These are phyloP conservation scores for Esox niger DNA, from an alignment of 2,113 vertebrate species.

Conservation along the genomic window DNA sequence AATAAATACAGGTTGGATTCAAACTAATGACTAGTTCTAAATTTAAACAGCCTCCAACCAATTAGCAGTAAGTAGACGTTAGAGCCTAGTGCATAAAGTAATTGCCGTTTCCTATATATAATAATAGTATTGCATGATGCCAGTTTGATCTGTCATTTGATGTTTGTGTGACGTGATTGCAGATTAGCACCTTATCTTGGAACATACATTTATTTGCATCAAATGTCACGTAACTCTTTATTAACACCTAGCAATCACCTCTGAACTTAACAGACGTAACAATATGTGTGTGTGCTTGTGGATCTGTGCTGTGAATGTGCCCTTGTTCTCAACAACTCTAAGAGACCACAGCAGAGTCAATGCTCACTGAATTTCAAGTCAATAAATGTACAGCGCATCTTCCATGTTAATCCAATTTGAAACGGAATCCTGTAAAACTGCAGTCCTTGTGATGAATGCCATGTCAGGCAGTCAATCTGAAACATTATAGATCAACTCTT, in stretches of 20 bases:
- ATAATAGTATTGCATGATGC: too few species aligned
- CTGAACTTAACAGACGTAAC: too few species aligned
- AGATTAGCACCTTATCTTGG: too few species aligned
- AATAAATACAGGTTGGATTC: background rate
- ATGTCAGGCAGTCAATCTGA: background rate
- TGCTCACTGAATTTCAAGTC: background rate
- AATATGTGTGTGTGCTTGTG: background rate
- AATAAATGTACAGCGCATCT: background rate
- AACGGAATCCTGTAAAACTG: slow-evolving; percentile 19
- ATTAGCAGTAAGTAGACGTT: slow-evolving; percentile 6
- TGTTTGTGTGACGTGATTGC: too few species aligned
- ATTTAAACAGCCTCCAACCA: background rate
- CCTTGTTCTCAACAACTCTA: background rate
- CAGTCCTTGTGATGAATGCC: slow-evolving; percentile 6
- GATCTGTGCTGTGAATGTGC: background rate
- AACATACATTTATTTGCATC: too few species aligned
- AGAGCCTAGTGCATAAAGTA: background rate
- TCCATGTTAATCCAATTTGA: slow-evolving; percentile 31
- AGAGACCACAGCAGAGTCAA: background rate
- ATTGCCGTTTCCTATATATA: background rate
- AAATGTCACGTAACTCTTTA: too few species aligned
- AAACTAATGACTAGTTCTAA: background rate
- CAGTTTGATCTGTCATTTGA: too few species aligned
- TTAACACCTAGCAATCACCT: too few species aligned
- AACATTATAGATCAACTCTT: background rate